These are phyloP conservation scores for Myotis brandtii DNA, from an alignment of 2,113 vertebrate genomes.

Conservation along the genomic window DNA sequence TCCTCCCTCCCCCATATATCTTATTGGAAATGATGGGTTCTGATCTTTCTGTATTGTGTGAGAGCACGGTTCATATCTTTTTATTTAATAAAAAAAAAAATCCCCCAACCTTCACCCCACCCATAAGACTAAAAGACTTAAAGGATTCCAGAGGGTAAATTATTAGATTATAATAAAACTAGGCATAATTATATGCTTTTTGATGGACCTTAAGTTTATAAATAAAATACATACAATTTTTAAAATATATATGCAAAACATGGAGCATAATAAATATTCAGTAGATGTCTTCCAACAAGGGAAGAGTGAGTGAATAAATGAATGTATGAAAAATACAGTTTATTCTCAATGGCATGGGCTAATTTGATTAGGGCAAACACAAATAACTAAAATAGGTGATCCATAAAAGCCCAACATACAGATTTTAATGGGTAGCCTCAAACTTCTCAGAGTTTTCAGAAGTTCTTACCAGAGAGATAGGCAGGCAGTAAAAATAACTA, in stretches of 20 bases:
- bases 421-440: background rate
- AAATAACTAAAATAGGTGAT: slow-evolving; percentile 35
- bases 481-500: slow-evolving; percentile 8
- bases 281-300: background rate
- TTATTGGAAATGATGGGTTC: background rate
- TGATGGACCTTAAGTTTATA: background rate
- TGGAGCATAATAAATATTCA: background rate
- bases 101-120: background rate
- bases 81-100: background rate
- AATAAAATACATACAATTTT: background rate
- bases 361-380: background rate
- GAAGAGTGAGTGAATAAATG: background rate
- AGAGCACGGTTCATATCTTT: background rate
- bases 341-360: background rate
- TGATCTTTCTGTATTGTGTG: background rate
- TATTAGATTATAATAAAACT: background rate
- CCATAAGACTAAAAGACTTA: background rate
- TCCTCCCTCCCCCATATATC: background rate
- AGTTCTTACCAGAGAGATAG: background rate
- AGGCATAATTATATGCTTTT: background rate
- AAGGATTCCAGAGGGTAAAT: background rate
- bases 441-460: background rate
- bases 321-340: background rate
- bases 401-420: background rate
- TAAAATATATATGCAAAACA: background rate